A percentile compares a stretch with the other conserved stretches of the same genome.
phyloP scores from a whole-genome alignment of 1,140 invertebrate species.

The Patella vulgata region DNA sequence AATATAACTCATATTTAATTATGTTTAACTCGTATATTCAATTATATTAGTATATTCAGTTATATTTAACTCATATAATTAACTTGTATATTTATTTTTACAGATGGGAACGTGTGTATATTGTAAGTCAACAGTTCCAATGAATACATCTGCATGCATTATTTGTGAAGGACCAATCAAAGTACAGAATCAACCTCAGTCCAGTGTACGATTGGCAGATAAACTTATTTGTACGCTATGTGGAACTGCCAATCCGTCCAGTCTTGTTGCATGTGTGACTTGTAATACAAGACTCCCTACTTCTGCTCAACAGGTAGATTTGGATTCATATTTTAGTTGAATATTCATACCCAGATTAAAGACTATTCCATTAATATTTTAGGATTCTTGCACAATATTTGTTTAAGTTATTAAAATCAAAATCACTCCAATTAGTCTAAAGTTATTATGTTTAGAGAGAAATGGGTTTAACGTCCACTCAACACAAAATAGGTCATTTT shows the following conservation, averaged over 20 bases:
- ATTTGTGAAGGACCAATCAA: slow-evolving; percentile 64
- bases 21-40: too few species aligned
- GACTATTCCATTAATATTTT: not conserved
- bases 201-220: slow-evolving; percentile 40
- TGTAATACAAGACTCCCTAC: slow-evolving; percentile 51
- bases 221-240: slow-evolving; percentile 49
- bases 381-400: not conserved
- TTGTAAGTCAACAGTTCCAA: slow-evolving; percentile 63
- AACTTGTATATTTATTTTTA: too few species aligned
- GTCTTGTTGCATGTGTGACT: slow-evolving; percentile 47
- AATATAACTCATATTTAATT: too few species aligned
- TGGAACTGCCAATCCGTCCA: slow-evolving; percentile 57
- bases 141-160: slow-evolving; percentile 59
- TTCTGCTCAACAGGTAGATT: slow-evolving; percentile 12
- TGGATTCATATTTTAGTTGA: slow-evolving; percentile 22
- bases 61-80: too few species aligned
- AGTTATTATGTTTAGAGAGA: too few species aligned
- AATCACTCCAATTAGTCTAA: too few species aligned
- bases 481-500: too few species aligned
- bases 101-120: slow-evolving; percentile 63
- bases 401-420: too few species aligned
- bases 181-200: slow-evolving; percentile 54
- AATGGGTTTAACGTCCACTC: too few species aligned
- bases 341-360: slow-evolving; percentile 28
- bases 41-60: too few species aligned